phyloP scores from a whole-genome alignment of 2,888 invertebrate genomes.

The Cephus rjabovi region DNA sequence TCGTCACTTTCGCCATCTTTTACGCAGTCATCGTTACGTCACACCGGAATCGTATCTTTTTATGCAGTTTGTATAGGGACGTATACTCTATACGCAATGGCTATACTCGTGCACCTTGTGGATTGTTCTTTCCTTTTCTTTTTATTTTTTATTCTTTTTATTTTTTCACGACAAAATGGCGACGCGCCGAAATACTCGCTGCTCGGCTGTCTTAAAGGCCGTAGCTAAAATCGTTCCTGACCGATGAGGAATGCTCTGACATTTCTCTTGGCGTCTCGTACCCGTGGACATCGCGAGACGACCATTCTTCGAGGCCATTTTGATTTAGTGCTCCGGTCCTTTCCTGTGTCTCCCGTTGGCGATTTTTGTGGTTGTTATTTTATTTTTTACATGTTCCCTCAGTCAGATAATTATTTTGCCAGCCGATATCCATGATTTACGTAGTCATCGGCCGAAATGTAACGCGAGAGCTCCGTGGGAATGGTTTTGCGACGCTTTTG shows the following conservation, averaged over 20 bases:
- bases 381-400: not conserved
- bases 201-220: conserved; percentile 44
- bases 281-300: not conserved
- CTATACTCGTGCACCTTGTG: not conserved
- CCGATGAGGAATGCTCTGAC: conserved; percentile 56
- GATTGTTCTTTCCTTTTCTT: not conserved
- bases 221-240: conserved; percentile 57
- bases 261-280: conserved; percentile 31
- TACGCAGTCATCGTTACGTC: not conserved
- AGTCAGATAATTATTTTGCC: not conserved
- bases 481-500: not conserved
- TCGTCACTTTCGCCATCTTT: not conserved
- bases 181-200: conserved; percentile 2
- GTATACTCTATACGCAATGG: not conserved
- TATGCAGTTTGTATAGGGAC: not conserved
- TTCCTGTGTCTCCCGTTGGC: not conserved
- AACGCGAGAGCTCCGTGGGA: not conserved
- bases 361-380: not conserved
- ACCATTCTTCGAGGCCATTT: not conserved
- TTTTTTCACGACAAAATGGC: conserved; percentile 13
- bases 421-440: not conserved
- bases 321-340: not conserved
- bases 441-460: not conserved
- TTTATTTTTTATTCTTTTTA: not conserved
- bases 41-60: not conserved